Percentiles rank a stretch among this genome's conserved stretches.
Conservation (phyloP, 2,888 invertebrate genomes). For the Synanthedon myopaeformis region DNA sequence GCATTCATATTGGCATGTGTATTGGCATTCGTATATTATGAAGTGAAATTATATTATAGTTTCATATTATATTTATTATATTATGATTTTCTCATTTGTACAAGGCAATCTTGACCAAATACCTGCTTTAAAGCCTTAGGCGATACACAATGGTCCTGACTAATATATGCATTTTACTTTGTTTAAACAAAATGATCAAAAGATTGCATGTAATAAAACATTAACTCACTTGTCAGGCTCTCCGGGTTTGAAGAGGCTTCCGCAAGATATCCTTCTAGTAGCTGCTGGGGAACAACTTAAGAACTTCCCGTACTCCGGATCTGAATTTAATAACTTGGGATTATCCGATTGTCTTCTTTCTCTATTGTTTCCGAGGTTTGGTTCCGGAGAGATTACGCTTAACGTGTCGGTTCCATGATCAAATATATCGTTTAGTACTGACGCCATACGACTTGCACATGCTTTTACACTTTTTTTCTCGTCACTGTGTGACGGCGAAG, state of each 20-base stretch:
- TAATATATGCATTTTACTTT: too few species aligned
- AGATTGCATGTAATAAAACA: neutral
- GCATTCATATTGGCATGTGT: too few species aligned
- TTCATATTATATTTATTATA: too few species aligned
- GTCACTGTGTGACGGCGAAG: constrained; percentile 78
- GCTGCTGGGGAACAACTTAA: constrained; percentile 85
- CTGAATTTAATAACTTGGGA: constrained; percentile 72
- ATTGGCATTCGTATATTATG: too few species aligned
- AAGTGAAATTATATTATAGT: too few species aligned
- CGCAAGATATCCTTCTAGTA: constrained; percentile 90
- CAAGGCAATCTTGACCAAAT: too few species aligned
- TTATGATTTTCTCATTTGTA: too few species aligned
- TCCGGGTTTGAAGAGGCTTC: constrained; percentile 84
- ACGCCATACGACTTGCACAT: constrained; percentile 54
- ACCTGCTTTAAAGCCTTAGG: too few species aligned
- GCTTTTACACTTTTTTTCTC: constrained; percentile 57
- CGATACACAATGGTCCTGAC: too few species aligned
- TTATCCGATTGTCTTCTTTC: constrained; percentile 68
- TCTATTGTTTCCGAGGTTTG: constrained; percentile 49
- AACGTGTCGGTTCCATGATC: constrained; percentile 55
- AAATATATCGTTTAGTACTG: constrained; percentile 55
- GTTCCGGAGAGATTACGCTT: constrained; percentile 56
- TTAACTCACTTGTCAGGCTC: constrained; percentile 72
- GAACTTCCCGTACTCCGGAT: constrained; percentile 74
- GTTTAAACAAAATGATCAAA: neutral